Evolutionary conservation across 2,888 invertebrate genomes (phyloP), one percentile per base, ranked within the genome.

Genomic region (Pilophorus perplexus): DNA sequence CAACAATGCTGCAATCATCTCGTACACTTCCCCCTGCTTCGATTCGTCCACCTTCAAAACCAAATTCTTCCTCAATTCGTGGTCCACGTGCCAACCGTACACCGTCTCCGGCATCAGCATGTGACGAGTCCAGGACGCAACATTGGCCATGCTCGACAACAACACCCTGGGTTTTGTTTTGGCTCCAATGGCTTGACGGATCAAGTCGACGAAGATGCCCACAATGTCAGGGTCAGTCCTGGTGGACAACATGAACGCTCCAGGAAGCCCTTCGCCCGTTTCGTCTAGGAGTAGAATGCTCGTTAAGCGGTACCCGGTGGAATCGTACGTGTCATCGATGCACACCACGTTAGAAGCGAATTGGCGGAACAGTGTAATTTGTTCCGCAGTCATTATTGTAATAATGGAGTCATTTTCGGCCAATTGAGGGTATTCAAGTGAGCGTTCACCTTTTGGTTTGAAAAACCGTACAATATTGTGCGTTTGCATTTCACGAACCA

Each of bases 281-380:
- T 72, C 72, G 71, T 74, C 73, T 16, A 73, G 44, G 12, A 66
- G 62, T 18, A 72, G 65, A 42, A 73, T 22, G 1, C 70, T 72
- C 8, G 64, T 67, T 5, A 74, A 42, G 6, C 70, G 65, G 38
- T 71, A 71, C 12, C 64, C n/a, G 54, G 72, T 72, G 0, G 69
- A 23, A 1, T 72, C 72, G 59, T 71, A 71, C 3, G 72, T 73
- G 37, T 70, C 68, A 72, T 74, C 67, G 71, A 75, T 59, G 66
- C 73, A 74, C 14, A 74, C 68, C 20, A 23, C 64, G 57, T 72
- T 69, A 14, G 46, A 37, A 12, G 72, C 69, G 59, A 71, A 74
- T 64, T 69, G 72, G 67, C 69, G 55, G 46, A 74, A 50, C 22
- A 73, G 66, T 16, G 68, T 66, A n/a, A 59, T 40, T 64, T 74